Evolutionary conservation across 2,113 vertebrate species (phyloP).

Genomic region (Jacana jacana): DNA sequence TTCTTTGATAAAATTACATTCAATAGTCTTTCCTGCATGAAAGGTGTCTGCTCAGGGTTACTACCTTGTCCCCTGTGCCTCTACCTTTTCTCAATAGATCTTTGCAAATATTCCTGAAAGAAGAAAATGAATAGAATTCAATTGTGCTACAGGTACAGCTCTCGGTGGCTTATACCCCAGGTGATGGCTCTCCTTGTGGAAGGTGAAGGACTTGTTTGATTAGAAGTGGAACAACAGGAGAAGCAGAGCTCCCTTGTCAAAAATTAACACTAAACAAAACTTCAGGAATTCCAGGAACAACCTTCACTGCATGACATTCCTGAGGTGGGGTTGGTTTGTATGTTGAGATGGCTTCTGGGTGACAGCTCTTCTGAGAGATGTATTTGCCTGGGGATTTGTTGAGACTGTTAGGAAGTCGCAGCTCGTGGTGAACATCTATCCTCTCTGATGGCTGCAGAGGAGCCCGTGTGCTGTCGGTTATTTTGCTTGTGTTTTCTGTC

Average conservation of each 20-base stretch:
- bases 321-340: neutral
- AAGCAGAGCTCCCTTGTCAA: neutral
- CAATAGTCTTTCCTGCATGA: neutral
- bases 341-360: neutral
- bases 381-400: neutral
- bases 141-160: neutral
- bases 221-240: neutral
- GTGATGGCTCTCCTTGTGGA: neutral
- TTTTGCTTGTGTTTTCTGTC: neutral
- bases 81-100: neutral
- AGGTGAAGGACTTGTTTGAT: neutral
- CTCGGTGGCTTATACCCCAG: neutral
- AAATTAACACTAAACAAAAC: neutral
- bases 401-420: neutral
- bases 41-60: neutral
- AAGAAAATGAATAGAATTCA: neutral
- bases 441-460: neutral
- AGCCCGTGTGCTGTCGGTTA: accelerated
- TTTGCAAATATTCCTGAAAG: neutral
- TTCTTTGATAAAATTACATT: neutral
- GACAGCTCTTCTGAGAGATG: neutral
- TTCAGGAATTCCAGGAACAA: neutral
- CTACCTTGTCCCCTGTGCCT: neutral
- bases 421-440: neutral
- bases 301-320: neutral